These are phyloP conservation scores for Meriones psammophilus DNA, from an alignment of 2,797 vertebrate species.

Conservation along the genomic window DNA sequence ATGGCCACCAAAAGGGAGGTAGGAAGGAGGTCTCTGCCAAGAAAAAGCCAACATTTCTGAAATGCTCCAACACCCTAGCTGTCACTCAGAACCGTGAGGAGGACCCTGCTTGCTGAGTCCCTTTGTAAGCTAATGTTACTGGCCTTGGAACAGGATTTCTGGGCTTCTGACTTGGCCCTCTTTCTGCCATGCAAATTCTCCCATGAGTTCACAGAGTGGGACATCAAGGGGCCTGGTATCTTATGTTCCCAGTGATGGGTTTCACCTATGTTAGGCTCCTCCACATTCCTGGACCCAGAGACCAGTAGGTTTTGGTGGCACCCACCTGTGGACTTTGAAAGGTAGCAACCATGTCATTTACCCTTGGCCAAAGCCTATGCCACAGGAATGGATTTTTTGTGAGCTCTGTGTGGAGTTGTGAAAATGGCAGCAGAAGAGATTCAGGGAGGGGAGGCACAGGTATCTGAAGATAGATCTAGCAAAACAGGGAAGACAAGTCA, in stretches of 20 bases:
- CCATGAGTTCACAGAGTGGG: background rate
- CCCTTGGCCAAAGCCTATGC: background rate
- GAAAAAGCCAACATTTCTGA: background rate
- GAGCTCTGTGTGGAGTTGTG: background rate
- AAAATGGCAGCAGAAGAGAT: background rate
- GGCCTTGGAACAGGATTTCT: background rate
- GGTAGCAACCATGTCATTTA: background rate
- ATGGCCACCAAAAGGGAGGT: background rate
- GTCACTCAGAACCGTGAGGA: background rate
- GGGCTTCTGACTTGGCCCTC: background rate
- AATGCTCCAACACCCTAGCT: background rate
- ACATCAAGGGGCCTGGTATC: background rate
- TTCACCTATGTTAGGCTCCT: background rate
- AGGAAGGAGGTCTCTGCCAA: background rate
- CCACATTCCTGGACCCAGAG: background rate
- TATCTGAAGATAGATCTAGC: background rate
- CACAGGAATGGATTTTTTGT: no score
- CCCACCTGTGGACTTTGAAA: background rate
- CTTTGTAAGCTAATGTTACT: background rate
- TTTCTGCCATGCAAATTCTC: background rate
- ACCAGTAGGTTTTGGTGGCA: background rate
- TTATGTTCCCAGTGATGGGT: no score
- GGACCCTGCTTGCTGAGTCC: background rate
- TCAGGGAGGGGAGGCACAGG: no score
- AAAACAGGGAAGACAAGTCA: background rate